Base-by-base conservation (phyloP, 2,113 vertebrate species). In the Mobula hypostoma region DNA sequence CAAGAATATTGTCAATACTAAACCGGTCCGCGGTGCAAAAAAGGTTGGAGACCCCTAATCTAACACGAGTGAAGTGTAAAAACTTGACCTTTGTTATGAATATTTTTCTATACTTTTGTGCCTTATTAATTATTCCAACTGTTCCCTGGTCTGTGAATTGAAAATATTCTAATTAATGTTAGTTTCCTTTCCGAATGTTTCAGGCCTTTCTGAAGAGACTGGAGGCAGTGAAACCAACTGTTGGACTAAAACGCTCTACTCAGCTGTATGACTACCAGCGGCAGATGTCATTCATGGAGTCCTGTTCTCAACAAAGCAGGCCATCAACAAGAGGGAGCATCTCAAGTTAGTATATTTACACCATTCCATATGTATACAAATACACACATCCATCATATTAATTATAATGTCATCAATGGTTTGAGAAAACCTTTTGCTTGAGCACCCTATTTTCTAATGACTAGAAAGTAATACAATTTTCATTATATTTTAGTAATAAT, bases 171-270 rank as follows among this genome's bases (percentile, higher is more conserved):
- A 7, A 48, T 93, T 74, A 48, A 74, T 63, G 3, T 93, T 27
- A 5, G 24, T 7, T 93, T 1, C 11, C 12, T 48, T 7, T 93
- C 36, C 74, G 32, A 48, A 93, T 24, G 58, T 92, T 94, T 80
- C 95, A 99, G 99, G 98, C 98, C 94, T 97, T 99, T 48, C 95
- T 99, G 94, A 99, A 98, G 96, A 97, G 97, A 94, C 96, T 99
- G 94, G 98, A 99, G 96, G 96, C 98, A 0, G 98, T 98, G 94
- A 98, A 99, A 94, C 97, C 98, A 32, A 98, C 98, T 24, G 95
- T 96, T 94, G 98, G 98, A 48, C 96, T 99, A 96, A 98, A 95
- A 79, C 97, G 98, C 15, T 96, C 97, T 9, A 97, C 98, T 17
- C 99, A 98, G 24, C 94, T 99, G 94, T 95, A 97, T 94, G 98